Conservation (phyloP, 2,797 vertebrate genomes). For the Euthynnus affinis region DNA sequence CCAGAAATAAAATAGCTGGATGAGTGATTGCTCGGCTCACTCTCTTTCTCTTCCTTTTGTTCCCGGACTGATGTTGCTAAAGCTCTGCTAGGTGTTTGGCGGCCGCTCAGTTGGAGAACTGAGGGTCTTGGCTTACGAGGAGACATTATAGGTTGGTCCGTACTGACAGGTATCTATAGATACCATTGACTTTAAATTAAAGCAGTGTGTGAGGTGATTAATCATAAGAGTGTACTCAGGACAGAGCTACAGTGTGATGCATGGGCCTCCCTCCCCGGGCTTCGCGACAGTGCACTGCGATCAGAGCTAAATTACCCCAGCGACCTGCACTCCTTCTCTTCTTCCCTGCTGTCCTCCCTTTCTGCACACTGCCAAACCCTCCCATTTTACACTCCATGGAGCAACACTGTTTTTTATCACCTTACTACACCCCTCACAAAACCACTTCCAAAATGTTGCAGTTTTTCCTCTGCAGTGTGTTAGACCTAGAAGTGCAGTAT, state of each 20-base stretch:
- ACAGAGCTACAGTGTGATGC: constrained; percentile 76
- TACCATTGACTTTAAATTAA: constrained; percentile 82
- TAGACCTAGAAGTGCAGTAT: constrained; percentile 33
- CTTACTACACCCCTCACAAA: constrained; percentile 43
- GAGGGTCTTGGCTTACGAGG: constrained; percentile 47
- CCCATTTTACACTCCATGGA: constrained; percentile 70
- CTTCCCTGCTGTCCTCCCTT: constrained; percentile 57
- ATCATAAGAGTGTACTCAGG: constrained; percentile 71
- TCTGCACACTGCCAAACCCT: constrained; percentile 58
- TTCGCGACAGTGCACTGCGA: constrained; percentile 52
- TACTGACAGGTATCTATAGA: constrained; percentile 85
- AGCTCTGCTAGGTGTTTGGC: constrained; percentile 26
- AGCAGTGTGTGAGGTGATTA: constrained; percentile 75
- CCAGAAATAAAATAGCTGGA: constrained; percentile 61
- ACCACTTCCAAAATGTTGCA: constrained; percentile 55
- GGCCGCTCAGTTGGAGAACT: constrained; percentile 26
- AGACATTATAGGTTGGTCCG: constrained; percentile 67
- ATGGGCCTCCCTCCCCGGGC: constrained; percentile 63
- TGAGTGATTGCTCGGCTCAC: constrained; percentile 66
- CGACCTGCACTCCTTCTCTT: constrained; percentile 51
- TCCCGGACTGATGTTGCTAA: constrained; percentile 35
- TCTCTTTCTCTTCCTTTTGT: constrained; percentile 41
- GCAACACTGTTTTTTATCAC: constrained; percentile 53
- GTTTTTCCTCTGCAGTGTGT: constrained; percentile 45
- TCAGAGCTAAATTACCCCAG: constrained; percentile 78